Conservation (phyloP, 2,888 invertebrate genomes). For the Phaedon cochleariae region DNA sequence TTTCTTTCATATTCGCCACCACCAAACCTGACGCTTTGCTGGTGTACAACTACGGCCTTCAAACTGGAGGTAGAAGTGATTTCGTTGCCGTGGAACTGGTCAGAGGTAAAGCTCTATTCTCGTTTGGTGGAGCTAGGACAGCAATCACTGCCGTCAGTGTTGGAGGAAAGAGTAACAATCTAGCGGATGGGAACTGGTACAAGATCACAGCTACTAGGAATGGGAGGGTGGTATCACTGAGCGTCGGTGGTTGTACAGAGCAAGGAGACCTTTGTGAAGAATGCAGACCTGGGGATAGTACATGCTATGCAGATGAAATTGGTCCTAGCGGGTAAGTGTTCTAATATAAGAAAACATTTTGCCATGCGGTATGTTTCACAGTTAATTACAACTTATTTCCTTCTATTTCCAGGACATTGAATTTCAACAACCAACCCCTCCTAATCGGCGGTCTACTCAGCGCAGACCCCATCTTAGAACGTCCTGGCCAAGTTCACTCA, state of each 20-base stretch:
- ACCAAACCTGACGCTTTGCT: constrained; percentile 85
- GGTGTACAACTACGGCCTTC: constrained; percentile 91
- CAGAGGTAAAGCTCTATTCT: constrained; percentile 84
- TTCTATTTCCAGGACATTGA: constrained; percentile 77
- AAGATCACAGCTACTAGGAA: constrained; percentile 91
- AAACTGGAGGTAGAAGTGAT: constrained; percentile 88
- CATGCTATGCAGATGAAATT: constrained; percentile 85
- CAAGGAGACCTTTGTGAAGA: constrained; percentile 88
- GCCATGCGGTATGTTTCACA: neutral
- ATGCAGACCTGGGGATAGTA: constrained; percentile 82
- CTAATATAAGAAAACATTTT: too few relatives aligned
- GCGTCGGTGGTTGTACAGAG: constrained; percentile 82
- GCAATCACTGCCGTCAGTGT: constrained; percentile 85
- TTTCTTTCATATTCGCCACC: constrained; percentile 90
- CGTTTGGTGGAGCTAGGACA: constrained; percentile 88
- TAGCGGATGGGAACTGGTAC: constrained; percentile 91
- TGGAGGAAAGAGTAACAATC: constrained; percentile 68
- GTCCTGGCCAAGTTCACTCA: constrained; percentile 89
- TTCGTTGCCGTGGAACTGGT: constrained; percentile 92
- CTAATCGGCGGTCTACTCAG: constrained; percentile 85
- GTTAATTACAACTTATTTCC: constrained; percentile 10
- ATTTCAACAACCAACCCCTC: constrained; percentile 89
- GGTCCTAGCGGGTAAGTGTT: constrained; percentile 85
- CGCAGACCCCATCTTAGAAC: constrained; percentile 86
- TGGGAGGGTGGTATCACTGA: constrained; percentile 86